Percentiles rank a stretch among this genome's conserved stretches.
Evolutionary conservation across 2,888 invertebrate species (phyloP).

Genomic region (Lochmaea capreae): DNA sequence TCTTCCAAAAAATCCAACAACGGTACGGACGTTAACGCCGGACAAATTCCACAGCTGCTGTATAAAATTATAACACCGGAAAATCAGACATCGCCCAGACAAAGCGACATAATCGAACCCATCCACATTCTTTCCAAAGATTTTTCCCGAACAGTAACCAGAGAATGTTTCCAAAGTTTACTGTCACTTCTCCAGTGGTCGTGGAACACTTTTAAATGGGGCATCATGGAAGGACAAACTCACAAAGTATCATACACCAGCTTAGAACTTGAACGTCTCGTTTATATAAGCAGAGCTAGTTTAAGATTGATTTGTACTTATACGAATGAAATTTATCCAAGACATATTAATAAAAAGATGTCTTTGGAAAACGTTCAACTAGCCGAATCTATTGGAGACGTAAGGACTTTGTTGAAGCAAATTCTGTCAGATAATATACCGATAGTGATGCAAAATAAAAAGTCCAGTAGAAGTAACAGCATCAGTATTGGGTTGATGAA

Average conservation of each 20-base stretch:
- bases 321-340: conserved; percentile 92
- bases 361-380: conserved; percentile 79
- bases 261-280: conserved; percentile 83
- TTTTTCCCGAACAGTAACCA: conserved; percentile 87
- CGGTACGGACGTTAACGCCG: conserved; percentile 97
- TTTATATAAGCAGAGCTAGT: conserved; percentile 87
- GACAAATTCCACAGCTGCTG: conserved; percentile 93
- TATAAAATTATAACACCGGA: conserved; percentile 80
- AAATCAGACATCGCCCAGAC: conserved; percentile 70
- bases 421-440: conserved; percentile 82
- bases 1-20: conserved; percentile 98
- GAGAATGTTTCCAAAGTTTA: conserved; percentile 86
- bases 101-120: conserved; percentile 74
- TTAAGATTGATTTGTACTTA: conserved; percentile 85
- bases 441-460: conserved; percentile 57
- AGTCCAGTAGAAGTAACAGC: conserved; percentile 65
- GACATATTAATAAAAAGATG: conserved; percentile 66
- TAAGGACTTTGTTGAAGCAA: conserved; percentile 81
- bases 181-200: conserved; percentile 90
- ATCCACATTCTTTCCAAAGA: conserved; percentile 88
- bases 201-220: conserved; percentile 87
- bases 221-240: conserved; percentile 71
- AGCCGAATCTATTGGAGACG: conserved; percentile 88
- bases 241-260: conserved; percentile 67
- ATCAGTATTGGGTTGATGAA: conserved; percentile 73